A percentile compares a stretch with the other conserved stretches of the same genome.
Conservation (phyloP, 2,888 invertebrate species). For the Andrena bicolor region DNA sequence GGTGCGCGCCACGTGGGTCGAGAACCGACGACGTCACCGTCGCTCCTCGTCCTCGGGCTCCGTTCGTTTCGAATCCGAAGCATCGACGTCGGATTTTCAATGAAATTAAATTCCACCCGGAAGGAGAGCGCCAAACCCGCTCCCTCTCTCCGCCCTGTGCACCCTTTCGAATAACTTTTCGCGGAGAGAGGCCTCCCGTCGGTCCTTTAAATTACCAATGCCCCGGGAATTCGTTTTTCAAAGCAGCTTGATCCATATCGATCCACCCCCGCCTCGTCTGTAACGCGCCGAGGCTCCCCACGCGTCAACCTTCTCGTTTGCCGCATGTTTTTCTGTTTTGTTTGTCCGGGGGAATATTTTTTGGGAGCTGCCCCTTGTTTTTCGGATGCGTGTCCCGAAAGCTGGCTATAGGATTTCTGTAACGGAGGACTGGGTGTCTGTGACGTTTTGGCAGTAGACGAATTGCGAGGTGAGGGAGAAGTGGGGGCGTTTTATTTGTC, state of each 20-base stretch:
- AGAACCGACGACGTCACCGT: conserved; percentile 45
- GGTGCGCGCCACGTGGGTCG: conserved; percentile 67
- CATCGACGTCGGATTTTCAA: conserved; percentile 69
- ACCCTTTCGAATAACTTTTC: conserved; percentile 54
- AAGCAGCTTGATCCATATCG: conserved; percentile 39
- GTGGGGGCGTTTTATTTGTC: not conserved
- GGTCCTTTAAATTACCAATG: conserved; percentile 40
- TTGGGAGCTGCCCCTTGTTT: not conserved
- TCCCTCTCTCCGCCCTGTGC: not conserved
- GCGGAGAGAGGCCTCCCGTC: not conserved
- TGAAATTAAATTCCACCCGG: conserved; percentile 71
- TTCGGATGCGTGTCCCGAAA: conserved; percentile 1
- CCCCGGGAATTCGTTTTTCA: conserved; percentile 42
- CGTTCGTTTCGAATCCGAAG: conserved; percentile 55
- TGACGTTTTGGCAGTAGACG: not conserved
- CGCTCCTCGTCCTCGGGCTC: conserved; percentile 17
- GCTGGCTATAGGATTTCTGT: conserved; percentile 25
- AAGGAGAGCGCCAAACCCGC: conserved; percentile 26
- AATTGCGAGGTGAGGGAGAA: too few species aligned
- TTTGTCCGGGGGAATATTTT: conserved; percentile 13
- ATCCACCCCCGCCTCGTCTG: conserved; percentile 9
- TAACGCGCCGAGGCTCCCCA: not conserved
- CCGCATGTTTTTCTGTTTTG: not conserved
- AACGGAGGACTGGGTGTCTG: conserved; percentile 6
- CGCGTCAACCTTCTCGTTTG: not conserved